Base-by-base conservation (phyloP, 2,113 vertebrate genomes). In the Elephantulus edwardii region DNA sequence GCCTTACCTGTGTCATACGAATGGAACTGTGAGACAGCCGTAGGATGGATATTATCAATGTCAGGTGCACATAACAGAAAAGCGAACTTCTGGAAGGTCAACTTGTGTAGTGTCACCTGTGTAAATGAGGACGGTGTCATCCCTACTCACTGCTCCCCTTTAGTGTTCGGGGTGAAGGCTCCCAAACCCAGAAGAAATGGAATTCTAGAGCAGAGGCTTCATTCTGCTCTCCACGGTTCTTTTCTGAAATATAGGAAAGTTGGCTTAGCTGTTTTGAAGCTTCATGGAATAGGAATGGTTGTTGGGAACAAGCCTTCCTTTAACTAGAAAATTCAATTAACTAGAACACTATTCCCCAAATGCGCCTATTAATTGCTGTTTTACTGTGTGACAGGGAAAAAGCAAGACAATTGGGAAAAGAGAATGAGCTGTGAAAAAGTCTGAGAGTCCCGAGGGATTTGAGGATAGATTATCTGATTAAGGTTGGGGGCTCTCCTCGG, bases 241-340 rank as follows among this genome's bases (percentile, higher is more conserved):
- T 52, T 33, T 76, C 72, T 30, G 48, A n/a, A 28, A 80, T 50
- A 24, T 58, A 60, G 58, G 33, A 83, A 83, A 90, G 40, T 35
- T 33, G 82, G 80, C 9, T 85, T 50, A 83, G 64, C 78, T 79
- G 30, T 86, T 83, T 90, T 91, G 58, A 90, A 90, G 85, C 42
- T 60, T 85, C 38, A 24, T 4, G 54, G 40, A 52, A 42, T 26
- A 83, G 68, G 86, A 54, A 83, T 40, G 10, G n/a, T 40, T 77
- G 40, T 83, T 83, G 64, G 68, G 66, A 93, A 54, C 64, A 46
- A n/a, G 88, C 8, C 16, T 92, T 87, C 74, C 42, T 89, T 89
- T 91, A 94, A 83, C 90, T 75, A n/a, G 76, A 86, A 90, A 88
- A 90, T 74, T 85, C 35, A 86, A 7, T 91, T 83, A 83, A 54